Conservation (phyloP, 2,888 invertebrate genomes). For the Cryptus armator region DNA sequence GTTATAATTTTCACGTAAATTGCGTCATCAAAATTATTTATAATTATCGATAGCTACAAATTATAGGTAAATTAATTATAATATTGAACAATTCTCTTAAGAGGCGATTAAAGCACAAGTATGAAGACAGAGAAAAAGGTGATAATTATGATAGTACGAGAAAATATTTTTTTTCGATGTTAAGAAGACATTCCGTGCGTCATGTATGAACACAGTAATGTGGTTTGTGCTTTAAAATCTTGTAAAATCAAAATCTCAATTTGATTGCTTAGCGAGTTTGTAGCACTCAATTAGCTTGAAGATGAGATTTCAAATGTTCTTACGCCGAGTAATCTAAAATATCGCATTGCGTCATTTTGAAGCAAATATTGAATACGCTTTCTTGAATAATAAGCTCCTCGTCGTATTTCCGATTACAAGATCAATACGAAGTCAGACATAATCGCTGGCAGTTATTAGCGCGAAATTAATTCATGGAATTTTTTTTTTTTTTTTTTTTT, state of each 20-base stretch:
- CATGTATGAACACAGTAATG: too few relatives aligned
- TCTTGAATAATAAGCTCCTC: not conserved
- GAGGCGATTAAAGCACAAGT: too few relatives aligned
- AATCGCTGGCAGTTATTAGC: constrained; percentile 32
- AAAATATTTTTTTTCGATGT: too few relatives aligned
- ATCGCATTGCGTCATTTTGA: not conserved
- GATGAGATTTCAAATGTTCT: not conserved
- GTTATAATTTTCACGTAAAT: not conserved
- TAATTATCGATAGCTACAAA: not conserved
- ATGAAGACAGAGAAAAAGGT: too few relatives aligned
- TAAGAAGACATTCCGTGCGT: too few relatives aligned
- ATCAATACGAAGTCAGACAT: constrained; percentile 8
- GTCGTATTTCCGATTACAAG: not conserved
- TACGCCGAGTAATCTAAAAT: not conserved
- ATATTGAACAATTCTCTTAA: too few relatives aligned
- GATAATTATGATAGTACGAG: too few relatives aligned
- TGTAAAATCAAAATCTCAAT: not conserved
- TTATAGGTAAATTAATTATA: not conserved
- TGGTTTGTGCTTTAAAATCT: too few relatives aligned
- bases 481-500: constrained; percentile 54
- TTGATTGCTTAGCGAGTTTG: not conserved
- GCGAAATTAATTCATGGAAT: constrained; percentile 53
- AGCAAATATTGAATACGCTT: not conserved
- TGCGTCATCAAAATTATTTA: not conserved
- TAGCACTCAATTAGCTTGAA: not conserved